phyloP scores from a whole-genome alignment of 2,888 invertebrate genomes.

The Campaea margaritaria region DNA sequence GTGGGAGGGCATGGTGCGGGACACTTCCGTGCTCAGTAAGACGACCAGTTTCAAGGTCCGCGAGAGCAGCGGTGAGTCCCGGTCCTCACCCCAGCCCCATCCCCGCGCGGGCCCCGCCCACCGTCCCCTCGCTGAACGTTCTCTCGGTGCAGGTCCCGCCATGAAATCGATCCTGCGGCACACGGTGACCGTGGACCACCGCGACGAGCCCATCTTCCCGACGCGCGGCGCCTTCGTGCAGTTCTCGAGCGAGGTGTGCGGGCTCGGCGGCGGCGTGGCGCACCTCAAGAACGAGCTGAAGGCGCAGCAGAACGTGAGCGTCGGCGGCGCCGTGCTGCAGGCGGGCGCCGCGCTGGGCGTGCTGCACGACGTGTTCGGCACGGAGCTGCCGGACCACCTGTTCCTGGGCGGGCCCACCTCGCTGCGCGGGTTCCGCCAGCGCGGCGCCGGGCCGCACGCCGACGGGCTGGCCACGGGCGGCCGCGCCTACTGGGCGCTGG shows the following conservation, averaged over 20 bases:
- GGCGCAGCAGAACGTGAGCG: conserved; percentile 64
- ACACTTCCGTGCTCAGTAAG: conserved; percentile 90
- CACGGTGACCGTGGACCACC: conserved; percentile 90
- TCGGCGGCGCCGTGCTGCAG: conserved; percentile 87
- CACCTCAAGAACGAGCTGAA: conserved; percentile 91
- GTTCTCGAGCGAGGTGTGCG: conserved; percentile 93
- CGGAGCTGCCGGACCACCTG: conserved; percentile 89
- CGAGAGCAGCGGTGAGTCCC: conserved; percentile 89
- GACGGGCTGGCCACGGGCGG: conserved; percentile 92
- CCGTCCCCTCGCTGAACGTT: too few species aligned
- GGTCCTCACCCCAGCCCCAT: background rate
- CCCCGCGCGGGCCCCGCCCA: too few species aligned
- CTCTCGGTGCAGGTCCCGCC: conserved; percentile 88
- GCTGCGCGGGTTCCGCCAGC: conserved; percentile 93
- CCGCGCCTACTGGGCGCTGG: conserved; percentile 93
- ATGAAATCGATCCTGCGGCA: conserved; percentile 95
- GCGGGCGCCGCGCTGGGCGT: conserved; percentile 88
- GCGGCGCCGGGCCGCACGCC: conserved; percentile 94
- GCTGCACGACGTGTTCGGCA: conserved; percentile 87
- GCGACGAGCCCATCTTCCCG: conserved; percentile 93
- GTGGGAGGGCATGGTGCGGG: conserved; percentile 94
- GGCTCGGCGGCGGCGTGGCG: conserved; percentile 96
- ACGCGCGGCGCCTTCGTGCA: conserved; percentile 89
- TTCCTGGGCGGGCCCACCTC: conserved; percentile 96
- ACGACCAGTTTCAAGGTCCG: conserved; percentile 90